A percentile compares a stretch with the other conserved stretches of the same genome.
phyloP scores from a whole-genome alignment of 2,797 vertebrate species.

The Notoglanidium macrostoma region DNA sequence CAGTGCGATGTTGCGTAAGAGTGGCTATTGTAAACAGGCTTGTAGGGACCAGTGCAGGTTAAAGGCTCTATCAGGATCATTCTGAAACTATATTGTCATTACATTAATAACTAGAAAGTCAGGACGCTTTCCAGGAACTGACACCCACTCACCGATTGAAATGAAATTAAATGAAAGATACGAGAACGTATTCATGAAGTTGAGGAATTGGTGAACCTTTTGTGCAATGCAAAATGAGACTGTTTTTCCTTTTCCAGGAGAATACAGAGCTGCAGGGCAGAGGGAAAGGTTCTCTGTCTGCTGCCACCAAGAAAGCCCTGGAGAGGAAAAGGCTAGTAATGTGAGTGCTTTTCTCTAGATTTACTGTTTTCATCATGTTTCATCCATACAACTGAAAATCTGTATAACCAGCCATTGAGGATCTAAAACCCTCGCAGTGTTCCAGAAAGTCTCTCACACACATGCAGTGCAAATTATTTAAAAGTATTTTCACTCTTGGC shows the following conservation, averaged over 20 bases:
- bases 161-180: background rate
- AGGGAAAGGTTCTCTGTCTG: conserved; percentile 67
- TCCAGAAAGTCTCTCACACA: background rate
- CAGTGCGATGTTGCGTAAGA: background rate
- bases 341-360: conserved; percentile 64
- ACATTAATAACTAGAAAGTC: background rate
- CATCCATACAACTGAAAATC: background rate
- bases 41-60: background rate
- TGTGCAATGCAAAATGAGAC: background rate
- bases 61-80: background rate
- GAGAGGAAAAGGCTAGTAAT: conserved; percentile 71
- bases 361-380: conserved; percentile 8
- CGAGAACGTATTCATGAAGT: background rate
- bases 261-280: conserved; percentile 14
- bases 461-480: background rate
- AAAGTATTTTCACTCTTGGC: background rate
- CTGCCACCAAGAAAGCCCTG: conserved; percentile 74
- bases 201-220: background rate
- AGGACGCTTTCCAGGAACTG: background rate
- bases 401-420: background rate
- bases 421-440: background rate
- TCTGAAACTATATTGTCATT: background rate
- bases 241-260: conserved; percentile 45
- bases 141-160: background rate
- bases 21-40: background rate